Percentiles rank a stretch among this genome's conserved stretches.
Conservation (phyloP, 2,113 vertebrate genomes). For the Promerops cafer region DNA sequence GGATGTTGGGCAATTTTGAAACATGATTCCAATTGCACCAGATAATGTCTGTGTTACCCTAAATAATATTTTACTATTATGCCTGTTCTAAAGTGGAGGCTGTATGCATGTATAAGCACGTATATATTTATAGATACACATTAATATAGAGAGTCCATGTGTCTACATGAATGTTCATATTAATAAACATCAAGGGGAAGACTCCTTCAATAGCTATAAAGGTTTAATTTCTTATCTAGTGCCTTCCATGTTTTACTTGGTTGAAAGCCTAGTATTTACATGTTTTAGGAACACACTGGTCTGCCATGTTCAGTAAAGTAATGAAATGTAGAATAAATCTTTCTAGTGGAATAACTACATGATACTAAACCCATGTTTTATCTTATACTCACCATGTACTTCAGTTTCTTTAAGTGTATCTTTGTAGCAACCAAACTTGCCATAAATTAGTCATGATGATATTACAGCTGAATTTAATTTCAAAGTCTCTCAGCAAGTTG, state of each 20-base stretch:
- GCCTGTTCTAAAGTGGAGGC: not conserved
- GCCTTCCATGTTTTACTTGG: not conserved
- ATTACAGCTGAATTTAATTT: conserved; percentile 59
- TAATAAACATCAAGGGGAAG: not conserved
- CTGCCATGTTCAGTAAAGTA: not conserved
- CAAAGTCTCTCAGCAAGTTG: conserved; percentile 46
- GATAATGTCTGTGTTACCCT: not conserved
- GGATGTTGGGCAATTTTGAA: not conserved
- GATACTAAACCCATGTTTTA: not conserved
- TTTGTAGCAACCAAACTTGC: not conserved
- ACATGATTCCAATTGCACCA: not conserved
- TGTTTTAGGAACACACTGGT: not conserved
- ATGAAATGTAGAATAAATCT: not conserved
- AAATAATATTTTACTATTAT: not conserved
- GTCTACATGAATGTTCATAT: not conserved
- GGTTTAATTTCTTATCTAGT: not conserved
- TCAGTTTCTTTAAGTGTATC: conserved; percentile 4
- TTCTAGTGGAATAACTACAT: not conserved
- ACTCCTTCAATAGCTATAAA: not conserved
- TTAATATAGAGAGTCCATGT: not conserved
- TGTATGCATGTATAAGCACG: accelerated
- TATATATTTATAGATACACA: not conserved
- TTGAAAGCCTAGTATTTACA: not conserved
- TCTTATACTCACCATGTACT: not conserved
- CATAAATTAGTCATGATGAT: conserved; percentile 39